Evolutionary conservation across 1,140 invertebrate genomes (phyloP).

Genomic region (Mactra quadrangularis): DNA sequence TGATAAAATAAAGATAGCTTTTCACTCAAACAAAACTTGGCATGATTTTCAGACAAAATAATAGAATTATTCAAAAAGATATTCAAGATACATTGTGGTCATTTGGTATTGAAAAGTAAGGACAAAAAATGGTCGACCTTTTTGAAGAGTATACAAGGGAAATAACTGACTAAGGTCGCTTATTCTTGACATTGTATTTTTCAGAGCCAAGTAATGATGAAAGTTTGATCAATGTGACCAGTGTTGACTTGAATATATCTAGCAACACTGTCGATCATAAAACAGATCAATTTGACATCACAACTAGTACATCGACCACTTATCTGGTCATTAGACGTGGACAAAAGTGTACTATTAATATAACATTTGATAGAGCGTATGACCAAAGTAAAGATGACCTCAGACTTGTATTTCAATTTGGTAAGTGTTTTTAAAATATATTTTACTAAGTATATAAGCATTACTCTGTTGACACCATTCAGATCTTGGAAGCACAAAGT

Average conservation of each 20-base stretch:
- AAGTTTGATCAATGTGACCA: background rate
- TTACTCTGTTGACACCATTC: too few species aligned
- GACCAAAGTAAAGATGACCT: slow-evolving; percentile 61
- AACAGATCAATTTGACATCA: slow-evolving; percentile 65
- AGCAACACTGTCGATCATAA: slow-evolving; percentile 61
- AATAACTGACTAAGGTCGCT: too few species aligned
- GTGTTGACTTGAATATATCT: slow-evolving; percentile 64
- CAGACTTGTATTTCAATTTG: slow-evolving; percentile 62
- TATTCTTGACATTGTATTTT: background rate
- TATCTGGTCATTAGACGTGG: slow-evolving; percentile 67
- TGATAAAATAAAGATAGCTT: too few species aligned
- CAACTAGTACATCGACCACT: slow-evolving; percentile 8
- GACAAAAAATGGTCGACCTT: too few species aligned
- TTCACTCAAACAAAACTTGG: too few species aligned
- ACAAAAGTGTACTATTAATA: slow-evolving; percentile 59
- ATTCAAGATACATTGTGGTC: too few species aligned
- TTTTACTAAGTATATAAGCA: too few species aligned
- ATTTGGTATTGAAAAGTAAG: too few species aligned
- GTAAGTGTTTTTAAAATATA: slow-evolving; percentile 58
- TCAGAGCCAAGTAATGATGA: background rate
- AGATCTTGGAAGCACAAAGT: too few species aligned
- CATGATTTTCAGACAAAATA: too few species aligned
- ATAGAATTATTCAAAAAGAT: too few species aligned
- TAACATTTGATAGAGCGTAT: slow-evolving; percentile 62
- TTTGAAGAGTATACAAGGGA: too few species aligned